Evolutionary conservation across 2,888 invertebrate species (phyloP), one percentile per base, ranked within the genome.

Genomic region (Junonia oenone): DNA sequence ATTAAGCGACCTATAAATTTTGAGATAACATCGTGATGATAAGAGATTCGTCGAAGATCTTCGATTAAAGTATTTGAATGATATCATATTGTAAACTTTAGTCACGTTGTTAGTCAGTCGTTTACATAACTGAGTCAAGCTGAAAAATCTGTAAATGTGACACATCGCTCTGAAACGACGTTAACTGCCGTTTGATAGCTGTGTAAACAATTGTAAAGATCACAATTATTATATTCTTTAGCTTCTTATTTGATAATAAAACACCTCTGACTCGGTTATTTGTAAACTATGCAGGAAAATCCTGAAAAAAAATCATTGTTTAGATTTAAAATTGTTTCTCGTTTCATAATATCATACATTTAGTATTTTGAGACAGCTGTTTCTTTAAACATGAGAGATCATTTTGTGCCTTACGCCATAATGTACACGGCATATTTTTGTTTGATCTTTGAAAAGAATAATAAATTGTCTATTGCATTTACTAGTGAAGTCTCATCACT

Each of bases 101-200:
- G 70, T 78, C 76, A 76, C 65, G 46, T 63, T 62, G 59, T 77
- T 78, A 77, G 68, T 78, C 74, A 75, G 67, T 61, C 65, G 74
- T 79, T 75, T 73, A 71, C 70, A 75, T 65, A 69, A 76, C 69
- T 87, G 86, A 85, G 65, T 86, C 85, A 86, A 63, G 53, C 69
- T 65, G 64, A 73, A 78, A 74, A 72, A 70, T 68, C 65, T 75
- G 71, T 73, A 76, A 63, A 35, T 61, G 61, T 81, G 79, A 83
- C 76, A 71, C 78, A 77, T 68, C 61, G 48, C 61, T 67, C 61
- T 58, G 69, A 65, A 64, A 62, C 59, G 61, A 63, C 62, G 57
- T 62, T 57, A 58, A 61, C 57, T 59, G 51, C 45, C 43, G 31
- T 58, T 47, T 58, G 53, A 60, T 56, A 61, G 55, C 45, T 63